These are phyloP conservation scores for Candoia aspera DNA, from an alignment of 2,113 vertebrate genomes.

Conservation along the genomic window DNA sequence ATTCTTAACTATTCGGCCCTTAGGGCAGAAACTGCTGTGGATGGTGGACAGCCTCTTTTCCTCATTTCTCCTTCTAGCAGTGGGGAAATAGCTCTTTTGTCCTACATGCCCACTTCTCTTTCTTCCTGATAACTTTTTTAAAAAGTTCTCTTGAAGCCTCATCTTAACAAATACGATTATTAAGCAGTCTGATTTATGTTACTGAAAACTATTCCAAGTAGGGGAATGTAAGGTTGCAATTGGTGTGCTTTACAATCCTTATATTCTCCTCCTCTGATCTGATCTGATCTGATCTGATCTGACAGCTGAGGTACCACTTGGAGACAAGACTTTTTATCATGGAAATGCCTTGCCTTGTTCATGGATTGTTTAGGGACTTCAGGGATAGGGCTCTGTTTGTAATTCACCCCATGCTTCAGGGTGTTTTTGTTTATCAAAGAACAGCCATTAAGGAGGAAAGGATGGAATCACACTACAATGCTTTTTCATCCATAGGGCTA, in stretches of 20 bases:
- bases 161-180: background rate
- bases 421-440: background rate
- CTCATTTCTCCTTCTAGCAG: background rate
- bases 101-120: background rate
- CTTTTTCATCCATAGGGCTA: background rate
- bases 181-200: background rate
- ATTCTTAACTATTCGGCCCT: conserved; percentile 41
- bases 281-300: background rate
- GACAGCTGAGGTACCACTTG: background rate
- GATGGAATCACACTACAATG: background rate
- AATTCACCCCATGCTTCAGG: background rate
- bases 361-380: background rate
- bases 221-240: background rate
- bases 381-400: background rate
- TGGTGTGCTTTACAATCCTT: background rate
- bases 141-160: background rate
- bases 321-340: background rate
- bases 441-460: background rate
- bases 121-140: no score
- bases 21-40: conserved; percentile 64
- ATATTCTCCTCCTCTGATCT: background rate
- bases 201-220: background rate
- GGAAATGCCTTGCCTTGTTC: background rate
- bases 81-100: background rate
- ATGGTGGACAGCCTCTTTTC: conserved; percentile 24